Conservation (phyloP, 1,140 invertebrate genomes). For the Idris sp. region DNA sequence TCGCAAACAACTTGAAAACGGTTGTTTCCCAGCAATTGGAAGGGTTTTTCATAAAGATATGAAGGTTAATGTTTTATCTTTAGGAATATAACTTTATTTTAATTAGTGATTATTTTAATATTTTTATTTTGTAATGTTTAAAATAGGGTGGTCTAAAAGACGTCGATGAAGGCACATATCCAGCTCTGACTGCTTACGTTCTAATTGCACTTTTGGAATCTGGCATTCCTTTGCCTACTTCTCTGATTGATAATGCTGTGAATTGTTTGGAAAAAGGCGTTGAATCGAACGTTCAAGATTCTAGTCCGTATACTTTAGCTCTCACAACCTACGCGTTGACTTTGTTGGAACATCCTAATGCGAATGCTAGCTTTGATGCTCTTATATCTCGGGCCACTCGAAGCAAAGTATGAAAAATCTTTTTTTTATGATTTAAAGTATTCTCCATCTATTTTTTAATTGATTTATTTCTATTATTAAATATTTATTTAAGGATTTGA, state of each 20-base stretch:
- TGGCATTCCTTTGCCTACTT: slow-evolving; percentile 71
- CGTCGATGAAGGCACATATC: slow-evolving; percentile 80
- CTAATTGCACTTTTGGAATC: slow-evolving; percentile 82
- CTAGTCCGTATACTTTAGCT: slow-evolving; percentile 79
- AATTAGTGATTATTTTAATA: slow-evolving; percentile 66
- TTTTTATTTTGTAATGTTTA: too few species aligned
- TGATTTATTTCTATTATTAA: too few species aligned
- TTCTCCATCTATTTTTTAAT: too few species aligned
- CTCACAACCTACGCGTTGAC: slow-evolving; percentile 82
- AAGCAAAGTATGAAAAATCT: slow-evolving; percentile 61
- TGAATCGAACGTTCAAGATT: slow-evolving; percentile 41
- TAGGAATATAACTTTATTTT: slow-evolving; percentile 9
- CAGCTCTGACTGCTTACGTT: slow-evolving; percentile 84
- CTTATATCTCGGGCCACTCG: slow-evolving; percentile 69
- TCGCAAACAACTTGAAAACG: slow-evolving; percentile 84
- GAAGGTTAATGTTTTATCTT: slow-evolving; percentile 77
- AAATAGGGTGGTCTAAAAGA: slow-evolving; percentile 82
- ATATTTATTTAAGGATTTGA: slow-evolving; percentile 58
- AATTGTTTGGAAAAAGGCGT: slow-evolving; percentile 79
- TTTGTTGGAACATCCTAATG: slow-evolving; percentile 77
- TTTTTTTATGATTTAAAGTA: too few species aligned
- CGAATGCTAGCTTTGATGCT: slow-evolving; percentile 65
- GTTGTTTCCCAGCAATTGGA: slow-evolving; percentile 88
- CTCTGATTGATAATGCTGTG: slow-evolving; percentile 78
- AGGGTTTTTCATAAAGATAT: slow-evolving; percentile 87